Conservation (phyloP, 2,113 vertebrate genomes). For the Antechinus stuartii region DNA sequence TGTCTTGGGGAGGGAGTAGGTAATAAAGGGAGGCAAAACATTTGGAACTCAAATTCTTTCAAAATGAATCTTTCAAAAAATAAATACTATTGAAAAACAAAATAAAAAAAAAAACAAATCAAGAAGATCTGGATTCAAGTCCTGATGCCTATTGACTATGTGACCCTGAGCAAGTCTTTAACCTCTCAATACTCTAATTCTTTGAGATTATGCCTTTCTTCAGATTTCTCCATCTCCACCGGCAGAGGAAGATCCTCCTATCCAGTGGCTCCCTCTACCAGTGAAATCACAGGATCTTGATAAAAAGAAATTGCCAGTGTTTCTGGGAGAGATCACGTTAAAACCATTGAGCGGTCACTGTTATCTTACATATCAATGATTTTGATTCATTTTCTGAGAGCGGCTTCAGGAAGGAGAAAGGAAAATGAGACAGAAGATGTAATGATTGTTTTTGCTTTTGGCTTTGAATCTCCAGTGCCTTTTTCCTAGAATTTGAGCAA, state of each 20-base stretch:
- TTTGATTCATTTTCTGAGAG: constrained; percentile 3
- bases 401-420: neutral
- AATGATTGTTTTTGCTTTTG: neutral
- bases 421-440: neutral
- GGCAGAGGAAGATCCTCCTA: neutral
- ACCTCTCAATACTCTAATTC: neutral
- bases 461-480: neutral
- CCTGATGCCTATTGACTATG: neutral
- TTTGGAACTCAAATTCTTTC: no score
- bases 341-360: constrained; percentile 8
- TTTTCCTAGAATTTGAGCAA: neutral
- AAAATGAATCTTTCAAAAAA: no score
- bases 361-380: neutral
- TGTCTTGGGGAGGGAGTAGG: no score
- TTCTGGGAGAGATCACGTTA: neutral
- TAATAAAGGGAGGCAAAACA: no score
- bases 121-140: neutral
- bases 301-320: neutral
- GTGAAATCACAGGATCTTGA: neutral
- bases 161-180: neutral
- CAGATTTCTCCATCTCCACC: neutral
- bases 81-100: no score
- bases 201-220: neutral
- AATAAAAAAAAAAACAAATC: neutral
- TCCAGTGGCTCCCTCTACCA: neutral